Base-by-base conservation (phyloP, 2,113 vertebrate species). In the Castor canadensis region DNA sequence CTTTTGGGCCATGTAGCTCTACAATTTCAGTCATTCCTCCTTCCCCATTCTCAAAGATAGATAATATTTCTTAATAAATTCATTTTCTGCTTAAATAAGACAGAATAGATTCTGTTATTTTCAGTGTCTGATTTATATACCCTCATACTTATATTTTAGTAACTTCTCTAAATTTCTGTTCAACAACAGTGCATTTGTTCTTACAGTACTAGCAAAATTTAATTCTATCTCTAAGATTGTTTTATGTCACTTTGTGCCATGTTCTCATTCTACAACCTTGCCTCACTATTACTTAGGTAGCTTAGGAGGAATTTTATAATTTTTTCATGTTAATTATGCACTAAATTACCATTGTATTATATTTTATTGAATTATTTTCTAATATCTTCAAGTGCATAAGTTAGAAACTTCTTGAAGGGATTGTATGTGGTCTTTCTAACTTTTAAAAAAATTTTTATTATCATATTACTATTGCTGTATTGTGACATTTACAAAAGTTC, bases 131-230 rank as follows among this genome's bases (percentile, higher is more conserved):
- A 76, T 22, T 75, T 73, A 54, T 40, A 60, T 17, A 49, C 19
- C 28, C 30, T 75, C 56, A 17, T 88, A 28, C 28, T 95, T 58
- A 58, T 1, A 60, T 38, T 73, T 62, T 30, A 58, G 15, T 85
- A 85, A 71, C 24, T 62, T 16, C 49, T 92, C n/a, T 64, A 75
- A 81, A 92, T 85, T 73, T 92, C 77, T 94, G 22, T 81, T 89
- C 45, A 76, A 49, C 69, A 64, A 76, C 32, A 38, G 1, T 69
- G 35, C 2, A 56, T 80, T 20, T 72, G 49, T 85, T 66, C 28
- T 88, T 92, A n/a, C n/a, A n/a, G 11, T 47, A 47, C 3, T 28
- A 40, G 35, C 28, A 40, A 87, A 72, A 77, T 17, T 81, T 84
- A 83, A 69, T 86, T 90, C 19, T 24, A 4, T 83, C 24, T 93